Evolutionary conservation across 1,140 invertebrate genomes (phyloP), one percentile per base, ranked within the genome.

Genomic region (Scaptomyza hsui): DNA sequence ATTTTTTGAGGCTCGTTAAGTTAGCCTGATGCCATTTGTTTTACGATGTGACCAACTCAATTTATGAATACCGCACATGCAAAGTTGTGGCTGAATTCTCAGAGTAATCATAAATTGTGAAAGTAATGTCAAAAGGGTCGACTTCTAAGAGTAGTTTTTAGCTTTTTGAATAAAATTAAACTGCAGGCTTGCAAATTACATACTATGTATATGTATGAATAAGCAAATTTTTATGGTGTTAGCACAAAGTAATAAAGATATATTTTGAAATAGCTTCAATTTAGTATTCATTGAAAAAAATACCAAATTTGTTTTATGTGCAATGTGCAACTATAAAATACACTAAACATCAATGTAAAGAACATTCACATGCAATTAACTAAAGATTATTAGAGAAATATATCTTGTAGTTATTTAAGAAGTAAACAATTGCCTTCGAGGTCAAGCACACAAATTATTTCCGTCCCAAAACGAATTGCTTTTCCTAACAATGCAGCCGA

Each of bases 1-100:
- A 62, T 60, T 85, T 80, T 76, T 85, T 85, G 81, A 59, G 72
- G 76, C 81, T 76, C 81, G 81, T 76, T 80, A 72, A 63, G 77
- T 57, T 80, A 63, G 75, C 73, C 55, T 29, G 56, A 16, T 86
- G 80, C 81, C 80, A 85, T 85, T 80, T 80, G 72, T 80, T 85
- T 85, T 51, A 75, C n/a, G n/a, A n/a, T 73, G 80, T 64, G 70
- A 18, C 44, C 49, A 76, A 76, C 76, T 81, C 69, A 81, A 86
- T 85, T 86, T 85, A 85, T 81, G 76, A 86, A 65, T 59, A 47
- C 59, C 67, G 42, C 48, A 35, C 29, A 78, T 72, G 68, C 32
- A 59, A 69, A 68, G 62, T 62, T 57, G 37, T 7, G 35, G 51
- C 29, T 45, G 48, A 12, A 39, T 69, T 73, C 52, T 41, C 15